Conservation (phyloP, 2,113 vertebrate species). For the Tangachromis dhanisi region DNA sequence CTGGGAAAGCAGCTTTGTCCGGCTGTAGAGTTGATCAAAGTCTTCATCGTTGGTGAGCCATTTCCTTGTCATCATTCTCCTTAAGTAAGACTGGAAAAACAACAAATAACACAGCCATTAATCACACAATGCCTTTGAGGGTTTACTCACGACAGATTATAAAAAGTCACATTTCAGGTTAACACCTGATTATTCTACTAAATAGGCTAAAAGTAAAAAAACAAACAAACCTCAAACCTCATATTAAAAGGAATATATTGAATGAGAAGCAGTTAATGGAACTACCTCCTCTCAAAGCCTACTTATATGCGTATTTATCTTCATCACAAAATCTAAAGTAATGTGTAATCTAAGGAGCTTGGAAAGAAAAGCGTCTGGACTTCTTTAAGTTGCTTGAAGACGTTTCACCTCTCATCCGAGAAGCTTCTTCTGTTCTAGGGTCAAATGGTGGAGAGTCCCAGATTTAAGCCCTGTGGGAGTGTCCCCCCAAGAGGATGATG, state of each 20-base stretch:
- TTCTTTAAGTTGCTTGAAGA: not conserved
- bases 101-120: not conserved
- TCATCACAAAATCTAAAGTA: rapidly evolving
- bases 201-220: rapidly evolving
- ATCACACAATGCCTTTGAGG: rapidly evolving
- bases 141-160: rapidly evolving
- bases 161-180: rapidly evolving
- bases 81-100: slow-evolving; percentile 47
- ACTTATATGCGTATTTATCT: rapidly evolving
- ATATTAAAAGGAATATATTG: not conserved
- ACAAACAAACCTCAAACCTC: not conserved
- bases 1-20: slow-evolving; percentile 7
- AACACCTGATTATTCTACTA: not conserved
- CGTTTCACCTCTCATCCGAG: not conserved
- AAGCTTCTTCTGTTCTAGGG: not conserved
- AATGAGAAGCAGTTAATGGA: not conserved
- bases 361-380: not conserved
- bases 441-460: not conserved
- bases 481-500: not conserved
- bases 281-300: not conserved
- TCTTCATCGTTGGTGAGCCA: slow-evolving; percentile 65
- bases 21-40: slow-evolving; percentile 42
- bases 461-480: not conserved
- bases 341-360: not conserved
- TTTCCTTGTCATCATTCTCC: slow-evolving; percentile 69